Evolutionary conservation across 1,140 invertebrate genomes (phyloP).

Genomic region (Vollenhovia emeryi): DNA sequence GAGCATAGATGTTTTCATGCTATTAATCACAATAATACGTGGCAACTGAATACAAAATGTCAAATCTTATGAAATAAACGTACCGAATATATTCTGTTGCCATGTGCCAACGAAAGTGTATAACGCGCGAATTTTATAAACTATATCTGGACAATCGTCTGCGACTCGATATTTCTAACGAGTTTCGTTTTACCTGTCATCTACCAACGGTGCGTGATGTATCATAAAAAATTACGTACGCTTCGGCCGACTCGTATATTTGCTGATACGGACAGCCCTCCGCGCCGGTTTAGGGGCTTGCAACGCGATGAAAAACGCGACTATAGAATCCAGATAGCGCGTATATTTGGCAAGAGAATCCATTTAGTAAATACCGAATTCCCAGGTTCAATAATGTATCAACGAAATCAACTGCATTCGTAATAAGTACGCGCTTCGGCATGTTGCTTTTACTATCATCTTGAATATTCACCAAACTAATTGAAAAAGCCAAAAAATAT

Average conservation of each 20-base stretch:
- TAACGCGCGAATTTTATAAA: constrained; percentile 22
- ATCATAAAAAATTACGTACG: constrained; percentile 63
- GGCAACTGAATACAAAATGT: constrained; percentile 12
- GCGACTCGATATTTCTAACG: constrained; percentile 60
- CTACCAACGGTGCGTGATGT: constrained; percentile 60
- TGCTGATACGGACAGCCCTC: constrained; percentile 54
- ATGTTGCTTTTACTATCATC: neutral
- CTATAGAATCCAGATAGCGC: constrained; percentile 41
- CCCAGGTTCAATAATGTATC: constrained; percentile 40
- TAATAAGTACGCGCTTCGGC: neutral
- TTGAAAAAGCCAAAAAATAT: no score
- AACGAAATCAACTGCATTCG: constrained; percentile 40
- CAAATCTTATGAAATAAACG: neutral
- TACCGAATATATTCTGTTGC: neutral
- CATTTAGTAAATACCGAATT: constrained; percentile 55
- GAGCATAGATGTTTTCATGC: neutral
- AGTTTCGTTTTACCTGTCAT: constrained; percentile 56
- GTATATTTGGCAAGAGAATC: constrained; percentile 56
- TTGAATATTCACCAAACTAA: constrained; percentile 2
- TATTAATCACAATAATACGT: constrained; percentile 24
- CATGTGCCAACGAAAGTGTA: constrained; percentile 25
- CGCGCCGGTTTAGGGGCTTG: constrained; percentile 24
- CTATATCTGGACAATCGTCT: constrained; percentile 34
- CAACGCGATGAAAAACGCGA: constrained; percentile 49
- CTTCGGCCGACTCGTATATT: constrained; percentile 53